phyloP scores from a whole-genome alignment of 2,797 vertebrate species.

The Gymnodraco acuticeps region DNA sequence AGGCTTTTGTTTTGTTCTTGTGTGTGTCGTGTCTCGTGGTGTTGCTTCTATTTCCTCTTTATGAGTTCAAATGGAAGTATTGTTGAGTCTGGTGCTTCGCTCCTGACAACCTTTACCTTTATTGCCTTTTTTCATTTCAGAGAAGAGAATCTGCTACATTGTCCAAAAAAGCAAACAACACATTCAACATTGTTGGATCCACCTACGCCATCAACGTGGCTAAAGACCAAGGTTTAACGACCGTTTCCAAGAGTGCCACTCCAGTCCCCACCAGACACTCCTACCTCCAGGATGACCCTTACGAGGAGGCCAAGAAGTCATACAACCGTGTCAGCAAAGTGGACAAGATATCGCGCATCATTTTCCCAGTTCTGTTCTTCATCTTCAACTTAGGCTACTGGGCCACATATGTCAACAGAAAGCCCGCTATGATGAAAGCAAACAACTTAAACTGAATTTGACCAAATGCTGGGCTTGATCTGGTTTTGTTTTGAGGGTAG shows the following conservation, averaged over 20 bases:
- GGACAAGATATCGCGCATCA: conserved; percentile 99
- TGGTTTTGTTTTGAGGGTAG: conserved; percentile 52
- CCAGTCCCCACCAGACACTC: conserved; percentile 73
- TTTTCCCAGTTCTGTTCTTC: conserved; percentile 98
- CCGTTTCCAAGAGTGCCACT: conserved; percentile 92
- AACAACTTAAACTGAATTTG: conserved; percentile 91
- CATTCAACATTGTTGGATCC: conserved; percentile 98
- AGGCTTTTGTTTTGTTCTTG: conserved; percentile 87
- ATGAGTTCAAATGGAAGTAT: conserved; percentile 87
- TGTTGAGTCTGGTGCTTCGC: conserved; percentile 72
- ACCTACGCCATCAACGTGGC: conserved; percentile 95
- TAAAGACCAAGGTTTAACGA: conserved; percentile 93
- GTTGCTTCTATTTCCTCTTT: conserved; percentile 86
- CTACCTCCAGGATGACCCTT: conserved; percentile 88
- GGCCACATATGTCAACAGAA: conserved; percentile 98
- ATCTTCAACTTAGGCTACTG: conserved; percentile 99
- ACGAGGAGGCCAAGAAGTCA: conserved; percentile 93
- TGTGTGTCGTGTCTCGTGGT: conserved; percentile 86
- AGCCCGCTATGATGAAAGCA: conserved; percentile 93
- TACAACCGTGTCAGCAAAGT: conserved; percentile 99
- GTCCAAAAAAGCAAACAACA: conserved; percentile 96
- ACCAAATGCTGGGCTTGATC: conserved; percentile 49
- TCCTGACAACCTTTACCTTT: conserved; percentile 68
- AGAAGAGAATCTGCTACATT: conserved; percentile 94
- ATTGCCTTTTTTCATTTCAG: conserved; percentile 84